Base-by-base conservation (phyloP, 2,113 vertebrate genomes). In the Lampris incognitus region DNA sequence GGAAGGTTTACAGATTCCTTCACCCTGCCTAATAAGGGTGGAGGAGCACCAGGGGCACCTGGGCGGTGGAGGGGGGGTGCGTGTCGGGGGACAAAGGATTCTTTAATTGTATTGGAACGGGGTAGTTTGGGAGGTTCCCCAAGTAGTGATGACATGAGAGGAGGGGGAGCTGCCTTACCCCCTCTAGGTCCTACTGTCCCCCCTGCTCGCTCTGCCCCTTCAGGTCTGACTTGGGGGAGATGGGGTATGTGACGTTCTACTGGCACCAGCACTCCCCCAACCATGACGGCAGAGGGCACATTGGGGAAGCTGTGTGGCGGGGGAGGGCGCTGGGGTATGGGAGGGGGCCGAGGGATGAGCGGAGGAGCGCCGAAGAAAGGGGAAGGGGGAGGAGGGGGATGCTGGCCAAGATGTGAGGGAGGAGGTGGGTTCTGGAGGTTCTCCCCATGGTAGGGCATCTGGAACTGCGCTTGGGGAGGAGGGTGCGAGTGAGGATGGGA, bases 21-120 rank as follows among this genome's bases (percentile, higher is more conserved):
- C 2, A 93, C 82, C 60, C 94, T 92, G 65, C 94, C 90, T 11
- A 95, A 79, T 54, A 94, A 85, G 57, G 93, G 93, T 3, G 92
- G 92, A 52, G 92, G 93, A n/a, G 87, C 83, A 24, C 87, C 94
- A 57, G 82, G 91, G 85, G 82, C 90, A 10, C 66, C 94, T 69
- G 83, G 86, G 64, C 85, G 93, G 74, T 93, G 94, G 78, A 95
- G 93, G 9, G 95, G 88, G 61, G 91, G 89, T 2, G 90, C 87
- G 2, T 95, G 66, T n/a, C 92, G 95, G 57, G 93, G 87, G 4
- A 78, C 44, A 60, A 96, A 97, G 71, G 93, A 92, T 88, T 98
- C 97, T 77, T 97, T 96, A 62, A 97, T 83, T 1, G 96, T 94
- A 89, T 96, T 95, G n/a, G 92, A 92, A 52, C 93, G 95, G 68